Evolutionary conservation across 2,888 invertebrate species (phyloP).

Genomic region (Lamellibrachia columna): DNA sequence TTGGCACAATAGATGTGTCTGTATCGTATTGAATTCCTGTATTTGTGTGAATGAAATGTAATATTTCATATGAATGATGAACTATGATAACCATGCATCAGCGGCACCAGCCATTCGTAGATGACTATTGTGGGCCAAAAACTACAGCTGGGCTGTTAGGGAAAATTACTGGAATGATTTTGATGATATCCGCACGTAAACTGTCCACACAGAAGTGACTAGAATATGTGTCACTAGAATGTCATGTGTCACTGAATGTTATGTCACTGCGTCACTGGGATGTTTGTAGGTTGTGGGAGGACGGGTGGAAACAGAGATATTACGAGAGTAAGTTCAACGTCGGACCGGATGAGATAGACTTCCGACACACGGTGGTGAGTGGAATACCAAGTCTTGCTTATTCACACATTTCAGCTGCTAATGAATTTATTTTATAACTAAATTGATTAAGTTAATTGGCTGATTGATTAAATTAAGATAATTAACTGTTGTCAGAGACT

Average conservation of each 20-base stretch:
- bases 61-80: background rate
- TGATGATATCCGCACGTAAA: background rate
- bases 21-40: background rate
- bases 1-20: background rate
- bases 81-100: background rate
- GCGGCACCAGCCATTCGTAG: background rate
- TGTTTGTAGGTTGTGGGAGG: conserved; percentile 76
- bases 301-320: conserved; percentile 97
- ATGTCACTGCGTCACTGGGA: no score
- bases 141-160: background rate
- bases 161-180: background rate
- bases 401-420: background rate
- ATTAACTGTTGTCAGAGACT: no score
- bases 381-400: background rate
- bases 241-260: no score
- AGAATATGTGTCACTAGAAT: background rate
- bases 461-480: background rate
- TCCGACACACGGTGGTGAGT: conserved; percentile 82
- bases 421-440: background rate
- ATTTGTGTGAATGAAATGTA: background rate
- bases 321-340: conserved; percentile 76
- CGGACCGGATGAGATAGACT: conserved; percentile 71
- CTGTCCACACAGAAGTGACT: background rate
- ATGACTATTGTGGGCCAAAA: background rate
- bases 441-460: background rate